Percentiles rank a stretch among this genome's conserved stretches.
Conservation (phyloP, 2,888 invertebrate species). For the Ptychoptera albimana region DNA sequence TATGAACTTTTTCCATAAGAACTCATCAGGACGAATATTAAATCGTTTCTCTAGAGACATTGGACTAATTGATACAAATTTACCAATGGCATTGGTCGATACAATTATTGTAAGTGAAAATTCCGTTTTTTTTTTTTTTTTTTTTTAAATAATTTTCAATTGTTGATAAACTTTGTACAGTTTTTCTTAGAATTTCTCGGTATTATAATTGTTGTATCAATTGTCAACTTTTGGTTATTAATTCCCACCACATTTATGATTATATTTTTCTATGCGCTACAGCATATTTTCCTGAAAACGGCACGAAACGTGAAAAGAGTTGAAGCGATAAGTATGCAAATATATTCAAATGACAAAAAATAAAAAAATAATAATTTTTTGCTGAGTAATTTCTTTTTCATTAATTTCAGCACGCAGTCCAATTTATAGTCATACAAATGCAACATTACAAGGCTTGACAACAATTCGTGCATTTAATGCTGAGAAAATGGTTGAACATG, state of each 20-base stretch:
- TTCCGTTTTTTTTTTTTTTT: background rate
- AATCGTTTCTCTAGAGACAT: constrained; percentile 51
- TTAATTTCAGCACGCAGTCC: constrained; percentile 45
- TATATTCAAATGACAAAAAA: constrained; percentile 19
- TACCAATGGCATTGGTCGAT: constrained; percentile 32
- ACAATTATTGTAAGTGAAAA: constrained; percentile 31
- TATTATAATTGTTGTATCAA: constrained; percentile 52
- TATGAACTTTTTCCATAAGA: constrained; percentile 45
- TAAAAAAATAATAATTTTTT: constrained; percentile 28
- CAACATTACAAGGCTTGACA: constrained; percentile 55
- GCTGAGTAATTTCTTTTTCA: constrained; percentile 4
- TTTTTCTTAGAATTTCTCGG: constrained; percentile 54
- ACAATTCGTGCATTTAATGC: constrained; percentile 53
- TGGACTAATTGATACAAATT: constrained; percentile 31
- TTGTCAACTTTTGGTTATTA: constrained; percentile 52
- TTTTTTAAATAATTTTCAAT: constrained; percentile 1
- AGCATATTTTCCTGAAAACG: constrained; percentile 56
- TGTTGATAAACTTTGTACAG: constrained; percentile 34
- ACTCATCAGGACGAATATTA: constrained; percentile 38
- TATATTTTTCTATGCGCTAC: constrained; percentile 48
- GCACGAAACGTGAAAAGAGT: constrained; percentile 58
- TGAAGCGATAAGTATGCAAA: constrained; percentile 54
- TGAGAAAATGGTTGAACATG: constrained; percentile 37
- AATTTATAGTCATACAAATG: constrained; percentile 53
- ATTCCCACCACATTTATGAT: constrained; percentile 48